phyloP scores from a whole-genome alignment of 2,797 vertebrate genomes.

The Eurystomus glaucurus region DNA sequence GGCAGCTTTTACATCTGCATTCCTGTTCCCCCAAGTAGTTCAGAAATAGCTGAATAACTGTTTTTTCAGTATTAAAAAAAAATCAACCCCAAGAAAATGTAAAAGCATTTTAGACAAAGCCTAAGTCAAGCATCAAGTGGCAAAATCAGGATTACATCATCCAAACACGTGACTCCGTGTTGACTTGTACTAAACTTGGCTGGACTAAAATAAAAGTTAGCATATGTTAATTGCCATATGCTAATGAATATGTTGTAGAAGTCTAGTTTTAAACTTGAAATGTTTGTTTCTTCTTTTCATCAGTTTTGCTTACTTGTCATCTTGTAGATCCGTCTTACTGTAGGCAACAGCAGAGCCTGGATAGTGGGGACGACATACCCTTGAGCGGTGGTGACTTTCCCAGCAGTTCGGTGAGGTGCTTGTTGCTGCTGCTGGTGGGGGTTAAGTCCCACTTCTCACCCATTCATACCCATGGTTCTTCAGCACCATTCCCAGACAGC shows the following conservation, averaged over 20 bases:
- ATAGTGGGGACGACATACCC: background rate
- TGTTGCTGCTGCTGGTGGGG: background rate
- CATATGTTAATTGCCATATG: conserved; percentile 27
- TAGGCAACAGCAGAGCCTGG: background rate
- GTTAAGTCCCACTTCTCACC: fast-evolving
- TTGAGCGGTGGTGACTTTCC: background rate
- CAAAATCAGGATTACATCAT: conserved; percentile 2
- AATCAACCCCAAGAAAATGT: background rate
- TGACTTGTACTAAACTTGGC: conserved; percentile 40
- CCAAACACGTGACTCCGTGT: background rate
- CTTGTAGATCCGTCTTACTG: background rate
- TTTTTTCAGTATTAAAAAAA: background rate
- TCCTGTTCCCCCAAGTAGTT: background rate
- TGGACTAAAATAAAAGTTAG: background rate
- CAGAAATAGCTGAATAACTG: background rate
- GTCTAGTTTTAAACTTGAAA: conserved; percentile 51
- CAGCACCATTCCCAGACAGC: background rate
- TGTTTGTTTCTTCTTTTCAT: conserved; percentile 56
- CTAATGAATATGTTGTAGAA: background rate
- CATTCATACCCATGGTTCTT: background rate
- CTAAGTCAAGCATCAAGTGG: background rate
- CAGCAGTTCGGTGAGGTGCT: background rate
- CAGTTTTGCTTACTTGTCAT: conserved; percentile 41
- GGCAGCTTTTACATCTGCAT: background rate
- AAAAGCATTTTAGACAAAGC: background rate